Evolutionary conservation across 2,113 vertebrate genomes (phyloP).

Genomic region (Microcebus lehilahytsara): DNA sequence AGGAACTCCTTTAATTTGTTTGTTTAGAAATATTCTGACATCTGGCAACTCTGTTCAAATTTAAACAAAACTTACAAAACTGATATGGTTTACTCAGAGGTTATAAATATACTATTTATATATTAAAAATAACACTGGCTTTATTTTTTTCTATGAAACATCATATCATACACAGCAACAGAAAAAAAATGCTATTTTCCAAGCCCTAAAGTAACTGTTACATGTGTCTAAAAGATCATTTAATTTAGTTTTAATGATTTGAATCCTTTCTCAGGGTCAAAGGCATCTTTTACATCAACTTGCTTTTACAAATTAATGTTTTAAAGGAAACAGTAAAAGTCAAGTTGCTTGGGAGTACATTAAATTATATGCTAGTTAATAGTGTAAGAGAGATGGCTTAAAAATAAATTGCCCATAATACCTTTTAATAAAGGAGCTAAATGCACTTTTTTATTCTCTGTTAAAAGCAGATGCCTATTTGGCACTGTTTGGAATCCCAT

Average conservation of each 20-base stretch:
- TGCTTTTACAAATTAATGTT: slow-evolving; percentile 84
- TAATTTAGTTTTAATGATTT: slow-evolving; percentile 84
- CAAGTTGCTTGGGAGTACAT: slow-evolving; percentile 83
- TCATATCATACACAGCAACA: slow-evolving; percentile 44
- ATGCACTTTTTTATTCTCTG: slow-evolving; percentile 82
- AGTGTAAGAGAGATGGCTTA: slow-evolving; percentile 83
- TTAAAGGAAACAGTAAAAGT: slow-evolving; percentile 85
- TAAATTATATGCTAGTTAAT: slow-evolving; percentile 86
- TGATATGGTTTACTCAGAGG: neutral
- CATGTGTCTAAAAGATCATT: slow-evolving; percentile 78
- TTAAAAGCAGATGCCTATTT: slow-evolving; percentile 85
- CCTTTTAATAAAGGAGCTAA: slow-evolving; percentile 83
- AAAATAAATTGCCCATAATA: slow-evolving; percentile 87
- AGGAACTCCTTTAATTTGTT: slow-evolving; percentile 53
- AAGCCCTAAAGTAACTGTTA: slow-evolving; percentile 66
- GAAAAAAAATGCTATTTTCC: slow-evolving; percentile 58
- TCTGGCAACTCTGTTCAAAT: neutral
- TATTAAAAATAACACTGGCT: neutral
- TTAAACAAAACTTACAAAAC: slow-evolving; percentile 38
- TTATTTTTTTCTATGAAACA: slow-evolving; percentile 57
- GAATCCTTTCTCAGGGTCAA: slow-evolving; percentile 81
- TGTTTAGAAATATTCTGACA: neutral
- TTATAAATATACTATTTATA: neutral
- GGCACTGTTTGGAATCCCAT: slow-evolving; percentile 85
- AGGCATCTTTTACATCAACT: slow-evolving; percentile 82